Conservation (phyloP, 2,113 vertebrate genomes). For the Plecotus auritus region DNA sequence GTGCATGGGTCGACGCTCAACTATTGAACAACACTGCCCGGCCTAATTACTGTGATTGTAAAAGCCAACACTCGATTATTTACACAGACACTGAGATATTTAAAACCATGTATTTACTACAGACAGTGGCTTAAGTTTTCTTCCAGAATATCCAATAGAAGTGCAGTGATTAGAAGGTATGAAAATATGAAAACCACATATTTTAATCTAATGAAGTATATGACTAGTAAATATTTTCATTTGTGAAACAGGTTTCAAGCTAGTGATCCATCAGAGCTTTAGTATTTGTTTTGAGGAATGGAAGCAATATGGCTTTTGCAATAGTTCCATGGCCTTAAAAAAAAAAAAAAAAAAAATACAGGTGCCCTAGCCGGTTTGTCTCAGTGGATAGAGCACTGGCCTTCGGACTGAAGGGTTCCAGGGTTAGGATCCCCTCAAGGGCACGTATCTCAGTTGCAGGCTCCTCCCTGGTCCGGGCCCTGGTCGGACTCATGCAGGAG, state of each 20-base stretch:
- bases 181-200: background rate
- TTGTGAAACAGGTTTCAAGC: background rate
- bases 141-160: background rate
- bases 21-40: too few relatives aligned
- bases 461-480: too few relatives aligned
- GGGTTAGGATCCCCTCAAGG: too few relatives aligned
- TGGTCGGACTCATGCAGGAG: too few relatives aligned
- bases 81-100: background rate
- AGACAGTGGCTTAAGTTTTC: background rate
- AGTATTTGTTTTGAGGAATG: background rate
- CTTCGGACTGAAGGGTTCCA: too few relatives aligned
- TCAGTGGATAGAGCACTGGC: too few relatives aligned
- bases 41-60: background rate
- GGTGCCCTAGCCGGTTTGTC: too few relatives aligned
- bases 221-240: constrained; percentile 10
- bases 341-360: background rate
- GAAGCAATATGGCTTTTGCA: background rate
- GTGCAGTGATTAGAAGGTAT: background rate
- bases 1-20: too few relatives aligned
- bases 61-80: background rate
- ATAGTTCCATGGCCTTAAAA: background rate
- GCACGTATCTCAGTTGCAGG: too few relatives aligned
- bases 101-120: background rate
- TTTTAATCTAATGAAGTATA: background rate
- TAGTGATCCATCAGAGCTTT: background rate